Base-by-base conservation (phyloP, 1,140 invertebrate genomes). In the Rhopalosiphum padi region DNA sequence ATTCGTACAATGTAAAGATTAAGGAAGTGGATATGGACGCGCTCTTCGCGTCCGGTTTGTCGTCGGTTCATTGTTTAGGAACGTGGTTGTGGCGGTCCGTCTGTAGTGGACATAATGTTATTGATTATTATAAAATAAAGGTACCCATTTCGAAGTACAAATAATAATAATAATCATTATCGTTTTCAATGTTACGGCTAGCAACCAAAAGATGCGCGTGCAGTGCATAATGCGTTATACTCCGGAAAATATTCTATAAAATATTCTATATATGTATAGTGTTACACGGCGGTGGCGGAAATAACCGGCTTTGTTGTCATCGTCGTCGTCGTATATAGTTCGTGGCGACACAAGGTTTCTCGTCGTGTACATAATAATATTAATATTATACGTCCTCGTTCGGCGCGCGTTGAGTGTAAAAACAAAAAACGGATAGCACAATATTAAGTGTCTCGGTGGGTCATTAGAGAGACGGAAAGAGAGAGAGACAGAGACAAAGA, bases 371-470 rank as follows among this genome's bases (percentile, higher is more conserved):
- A 85, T 43, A 85, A 85, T 43, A 41, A 37, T 43, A 43, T 43
- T 85, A 43, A 22, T 83, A 35, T 43, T 25, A 51, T 46, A 88
- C 86, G 21, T 30, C 86, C 86, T 88, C 86, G 30, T 35, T 18
- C 37, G 35, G 9, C 22, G 83, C 83, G 3, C 41, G 83, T 41
- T 85, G 35, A 23, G 15, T 30, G 85, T 87, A 11, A 25, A 46
- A 51, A 88, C 9, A 85, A 35, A 86, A 48, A 48, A 88, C 86
- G 86, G 86, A 88, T 88, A 88, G 60, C 60, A n/a, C 43, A 83
- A 35, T 85, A 88, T 88, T 51, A 88, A 88, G 86, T 88, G 86
- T 88, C 46, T 88, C 83, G 83, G 18, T 41, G 43, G 48, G 25
- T 88, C 88, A 37, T 53, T 53, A 53, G n/a, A 11, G n/a, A 15